Conservation (phyloP, 2,888 invertebrate genomes). For the Cataglyphis cursor region DNA sequence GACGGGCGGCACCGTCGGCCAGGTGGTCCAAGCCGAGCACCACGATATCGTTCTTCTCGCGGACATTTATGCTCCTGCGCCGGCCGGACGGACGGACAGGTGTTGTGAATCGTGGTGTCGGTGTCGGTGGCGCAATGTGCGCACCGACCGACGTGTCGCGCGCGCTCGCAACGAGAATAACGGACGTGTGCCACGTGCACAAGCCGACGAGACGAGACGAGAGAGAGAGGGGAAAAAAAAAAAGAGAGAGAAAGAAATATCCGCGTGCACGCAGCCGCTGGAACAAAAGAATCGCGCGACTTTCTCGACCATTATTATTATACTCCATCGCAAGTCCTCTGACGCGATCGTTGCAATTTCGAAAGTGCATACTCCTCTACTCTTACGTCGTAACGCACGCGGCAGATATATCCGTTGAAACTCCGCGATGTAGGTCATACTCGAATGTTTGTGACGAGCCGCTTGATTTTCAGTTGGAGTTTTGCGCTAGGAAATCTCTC, state of each 20-base stretch:
- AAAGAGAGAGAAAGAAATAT: neutral
- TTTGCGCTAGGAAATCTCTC: neutral
- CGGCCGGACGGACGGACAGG: conserved; percentile 58
- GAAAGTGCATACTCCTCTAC: conserved; percentile 11
- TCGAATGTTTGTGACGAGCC: neutral
- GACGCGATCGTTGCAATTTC: conserved; percentile 30
- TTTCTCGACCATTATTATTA: conserved; percentile 37
- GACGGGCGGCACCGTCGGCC: conserved; percentile 48
- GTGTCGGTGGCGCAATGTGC: conserved; percentile 59
- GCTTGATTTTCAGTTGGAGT: neutral
- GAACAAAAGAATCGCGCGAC: conserved; percentile 41
- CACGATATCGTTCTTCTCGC: conserved; percentile 70
- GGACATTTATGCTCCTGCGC: conserved; percentile 66
- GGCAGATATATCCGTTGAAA: conserved; percentile 2
- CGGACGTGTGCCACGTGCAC: conserved; percentile 58
- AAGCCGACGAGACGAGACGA: neutral
- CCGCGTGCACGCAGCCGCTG: conserved; percentile 16
- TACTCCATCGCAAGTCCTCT: neutral
- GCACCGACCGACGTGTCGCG: conserved; percentile 50
- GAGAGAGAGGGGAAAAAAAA: neutral
- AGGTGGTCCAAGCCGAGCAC: conserved; percentile 72
- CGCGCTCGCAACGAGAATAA: conserved; percentile 54
- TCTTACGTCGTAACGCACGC: neutral
- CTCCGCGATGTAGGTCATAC: conserved; percentile 6
- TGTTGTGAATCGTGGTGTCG: conserved; percentile 59